Evolutionary conservation across 2,797 vertebrate genomes (phyloP), one percentile per base, ranked within the genome.

Genomic region (Anguilla anguilla): DNA sequence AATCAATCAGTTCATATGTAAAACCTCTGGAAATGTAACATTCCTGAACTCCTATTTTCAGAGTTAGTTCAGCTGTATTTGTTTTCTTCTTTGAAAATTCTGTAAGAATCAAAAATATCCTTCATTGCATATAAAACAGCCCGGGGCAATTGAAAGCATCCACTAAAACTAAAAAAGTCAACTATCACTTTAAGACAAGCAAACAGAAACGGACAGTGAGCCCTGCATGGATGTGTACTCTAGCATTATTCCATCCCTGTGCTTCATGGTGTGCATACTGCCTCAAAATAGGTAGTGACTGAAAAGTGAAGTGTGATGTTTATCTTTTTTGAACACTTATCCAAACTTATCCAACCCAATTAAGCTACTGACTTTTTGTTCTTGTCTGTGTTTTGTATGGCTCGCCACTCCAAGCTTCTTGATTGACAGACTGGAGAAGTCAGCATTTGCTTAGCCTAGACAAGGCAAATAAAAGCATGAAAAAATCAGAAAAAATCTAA

Each of bases 351-450:
- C n/a, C 79, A 82, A 64, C 22, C 6, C 13, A 2, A 61, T 85
- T 85, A 39, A 64, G 28, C 39, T 57, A 25, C 83, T 31, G 83
- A 10, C 49, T 17, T 59, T 61, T 67, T 15, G 13, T 25, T 85
- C 84, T 67, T 28, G 31, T 11, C 35, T 13, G 84, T 67, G 84
- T 17, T 17, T 17, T 77, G 81, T 83, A 39, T 72, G 59, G 7
- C 19, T 64, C 55, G 82, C 77, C 67, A 53, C 85, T 85, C 82
- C 53, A 51, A 39, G 22, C 25, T 6, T 53, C 28, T 57, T 87
- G 88, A 90, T 84, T 87, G 87, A 49, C 90, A 91, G 83, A 46
- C 59, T 35, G 79, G 79, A 82, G 9, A 49, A 49, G 64, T 67
- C 64, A 69, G 28, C 35, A n/a, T 85, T 85, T 85, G 59, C 57